Evolutionary conservation across 1,140 invertebrate species (phyloP).

Genomic region (Argopecten irradians): DNA sequence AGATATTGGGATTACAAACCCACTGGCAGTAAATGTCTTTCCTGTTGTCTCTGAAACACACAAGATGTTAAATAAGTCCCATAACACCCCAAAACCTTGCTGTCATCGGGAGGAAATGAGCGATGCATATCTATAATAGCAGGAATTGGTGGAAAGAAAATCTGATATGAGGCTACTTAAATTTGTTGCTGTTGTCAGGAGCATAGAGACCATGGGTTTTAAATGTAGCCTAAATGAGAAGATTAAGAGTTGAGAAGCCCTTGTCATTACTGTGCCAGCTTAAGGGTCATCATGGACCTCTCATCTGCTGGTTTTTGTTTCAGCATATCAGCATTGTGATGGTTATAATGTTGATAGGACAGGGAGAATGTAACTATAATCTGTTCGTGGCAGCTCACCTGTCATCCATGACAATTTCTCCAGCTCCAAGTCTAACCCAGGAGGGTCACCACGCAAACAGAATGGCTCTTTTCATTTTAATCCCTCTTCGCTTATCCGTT

Average conservation of each 20-base stretch:
- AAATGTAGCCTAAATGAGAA: conserved; percentile 17
- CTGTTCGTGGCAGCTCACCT: neutral
- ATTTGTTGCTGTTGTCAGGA: conserved; percentile 9
- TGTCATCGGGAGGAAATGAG: neutral
- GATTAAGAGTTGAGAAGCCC: neutral
- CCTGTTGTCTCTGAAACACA: neutral
- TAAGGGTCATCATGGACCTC: neutral
- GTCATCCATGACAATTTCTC: neutral
- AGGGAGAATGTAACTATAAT: neutral
- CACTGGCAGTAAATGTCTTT: neutral
- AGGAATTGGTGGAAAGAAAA: neutral
- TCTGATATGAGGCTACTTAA: neutral
- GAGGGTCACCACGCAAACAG: neutral
- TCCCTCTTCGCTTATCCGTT: neutral
- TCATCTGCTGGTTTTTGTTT: neutral
- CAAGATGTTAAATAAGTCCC: conserved; percentile 9
- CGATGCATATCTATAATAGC: conserved; percentile 7
- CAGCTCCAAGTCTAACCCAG: neutral
- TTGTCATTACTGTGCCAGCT: neutral
- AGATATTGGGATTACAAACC: conserved; percentile 7
- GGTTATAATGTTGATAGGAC: neutral
- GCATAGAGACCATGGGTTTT: neutral
- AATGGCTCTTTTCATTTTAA: conserved; percentile 10
- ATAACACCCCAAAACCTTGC: neutral
- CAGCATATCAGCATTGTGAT: conserved; percentile 16